Conservation (phyloP, 2,888 invertebrate species). For the Drepana falcataria region DNA sequence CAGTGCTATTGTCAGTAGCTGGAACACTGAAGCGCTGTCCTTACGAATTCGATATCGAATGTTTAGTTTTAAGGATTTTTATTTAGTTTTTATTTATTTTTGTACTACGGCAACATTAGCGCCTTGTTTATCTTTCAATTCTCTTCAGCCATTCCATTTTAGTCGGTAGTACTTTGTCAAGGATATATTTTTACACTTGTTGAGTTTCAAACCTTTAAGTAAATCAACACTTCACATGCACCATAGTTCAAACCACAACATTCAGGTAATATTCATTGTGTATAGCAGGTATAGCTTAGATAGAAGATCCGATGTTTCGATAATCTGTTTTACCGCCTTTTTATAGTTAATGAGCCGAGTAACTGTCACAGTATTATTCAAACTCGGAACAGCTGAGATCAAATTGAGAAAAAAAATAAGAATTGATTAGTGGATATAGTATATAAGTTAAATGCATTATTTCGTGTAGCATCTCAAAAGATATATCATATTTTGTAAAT, state of each 20-base stretch:
- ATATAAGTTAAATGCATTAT: constrained; percentile 56
- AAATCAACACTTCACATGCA: constrained; percentile 25
- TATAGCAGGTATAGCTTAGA: constrained; percentile 48
- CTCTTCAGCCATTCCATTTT: constrained; percentile 33
- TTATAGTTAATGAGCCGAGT: neutral
- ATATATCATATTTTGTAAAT: constrained; percentile 80
- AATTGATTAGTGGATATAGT: constrained; percentile 73
- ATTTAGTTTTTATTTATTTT: constrained; percentile 1
- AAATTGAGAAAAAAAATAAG: constrained; percentile 53
- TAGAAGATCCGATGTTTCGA: constrained; percentile 14
- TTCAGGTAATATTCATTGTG: constrained; percentile 26
- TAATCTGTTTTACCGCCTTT: neutral
- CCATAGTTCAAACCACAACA: constrained; percentile 49
- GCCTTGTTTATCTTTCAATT: constrained; percentile 9
- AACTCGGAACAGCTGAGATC: constrained; percentile 49
- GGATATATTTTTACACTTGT: constrained; percentile 12
- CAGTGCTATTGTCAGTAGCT: neutral
- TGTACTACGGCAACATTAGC: neutral
- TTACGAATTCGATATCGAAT: neutral
- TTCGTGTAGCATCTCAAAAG: constrained; percentile 75
- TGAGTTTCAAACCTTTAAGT: constrained; percentile 10
- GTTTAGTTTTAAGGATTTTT: neutral
- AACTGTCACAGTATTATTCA: constrained; percentile 14
- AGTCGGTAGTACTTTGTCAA: constrained; percentile 10
- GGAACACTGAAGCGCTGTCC: neutral